Evolutionary conservation across 2,797 vertebrate genomes (phyloP), one percentile per base, ranked within the genome.

Genomic region (Lycodopsis pacificus): DNA sequence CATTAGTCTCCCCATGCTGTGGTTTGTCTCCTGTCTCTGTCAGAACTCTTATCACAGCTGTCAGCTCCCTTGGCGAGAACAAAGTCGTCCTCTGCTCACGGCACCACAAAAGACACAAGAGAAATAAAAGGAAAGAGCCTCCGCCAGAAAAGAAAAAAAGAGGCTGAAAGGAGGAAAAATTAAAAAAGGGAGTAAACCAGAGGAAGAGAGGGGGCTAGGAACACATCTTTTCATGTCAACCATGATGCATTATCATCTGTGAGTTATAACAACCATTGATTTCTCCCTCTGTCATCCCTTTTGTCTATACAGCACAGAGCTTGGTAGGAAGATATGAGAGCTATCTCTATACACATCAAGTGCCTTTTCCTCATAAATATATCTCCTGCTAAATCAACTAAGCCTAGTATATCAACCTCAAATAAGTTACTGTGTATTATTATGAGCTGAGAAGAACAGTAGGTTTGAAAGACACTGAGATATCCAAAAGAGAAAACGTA

Each of bases 11-110:
- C 84, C 85, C 79, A 82, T 90, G 86, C 90, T 86, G 89, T 87
- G 92, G 88, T 86, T 91, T 91, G 89, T 91, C 90, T 93, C 88
- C 82, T 67, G 66, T 95, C 93, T 94, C 90, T 95, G 94, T 95
- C 94, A 95, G 94, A 94, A 87, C 93, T 87, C 89, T 94, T 95
- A 95, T 95, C 94, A 93, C 88, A 84, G 89, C 91, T 95, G 94
- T 95, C 95, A 95, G 92, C 91, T 94, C 92, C 91, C 91, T 90
- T 86, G 87, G 89, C 75, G 82, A 95, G 93, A 95, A 95, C 93
- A 96, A 95, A 95, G 94, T 95, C 90, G 87, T 94, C 90, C 89
- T 93, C 89, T 91, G 89, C 91, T 95, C 92, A 89, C 85, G 85
- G 90, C 91, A 87, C 82, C 92, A 94, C 92, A 93, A 94, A 93